These are phyloP conservation scores for Microchirus variegatus DNA, from an alignment of 2,797 vertebrate genomes.

Conservation along the genomic window DNA sequence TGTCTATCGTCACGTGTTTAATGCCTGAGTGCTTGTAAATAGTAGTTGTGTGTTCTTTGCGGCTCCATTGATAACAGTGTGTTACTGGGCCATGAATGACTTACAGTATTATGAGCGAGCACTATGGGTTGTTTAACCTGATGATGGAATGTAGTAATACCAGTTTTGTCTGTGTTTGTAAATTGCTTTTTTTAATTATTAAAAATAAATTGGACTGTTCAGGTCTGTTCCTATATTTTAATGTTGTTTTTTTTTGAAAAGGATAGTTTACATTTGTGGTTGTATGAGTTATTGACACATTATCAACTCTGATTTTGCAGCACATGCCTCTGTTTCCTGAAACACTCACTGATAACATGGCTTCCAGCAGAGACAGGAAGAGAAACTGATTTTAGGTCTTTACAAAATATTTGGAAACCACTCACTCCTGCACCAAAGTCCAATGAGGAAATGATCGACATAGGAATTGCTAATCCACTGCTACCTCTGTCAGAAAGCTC, in stretches of 20 bases:
- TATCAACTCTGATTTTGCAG: too few species aligned
- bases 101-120: neutral
- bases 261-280: too few species aligned
- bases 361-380: too few species aligned
- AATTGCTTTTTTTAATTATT: neutral
- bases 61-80: neutral
- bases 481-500: too few species aligned
- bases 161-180: neutral
- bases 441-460: too few species aligned
- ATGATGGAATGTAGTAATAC: neutral
- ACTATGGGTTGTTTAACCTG: neutral
- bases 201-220: neutral
- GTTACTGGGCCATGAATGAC: neutral
- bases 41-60: constrained; percentile 15
- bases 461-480: too few species aligned
- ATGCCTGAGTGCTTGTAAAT: constrained; percentile 21
- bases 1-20: constrained; percentile 1
- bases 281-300: too few species aligned
- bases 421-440: too few species aligned
- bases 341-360: too few species aligned
- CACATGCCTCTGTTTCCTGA: too few species aligned
- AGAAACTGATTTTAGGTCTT: too few species aligned
- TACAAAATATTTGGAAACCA: too few species aligned
- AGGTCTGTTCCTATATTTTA: neutral
- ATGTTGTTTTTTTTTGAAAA: neutral